Evolutionary conservation across 2,797 vertebrate genomes (phyloP), one percentile per base, ranked within the genome.

Genomic region (Scleropages formosus): DNA sequence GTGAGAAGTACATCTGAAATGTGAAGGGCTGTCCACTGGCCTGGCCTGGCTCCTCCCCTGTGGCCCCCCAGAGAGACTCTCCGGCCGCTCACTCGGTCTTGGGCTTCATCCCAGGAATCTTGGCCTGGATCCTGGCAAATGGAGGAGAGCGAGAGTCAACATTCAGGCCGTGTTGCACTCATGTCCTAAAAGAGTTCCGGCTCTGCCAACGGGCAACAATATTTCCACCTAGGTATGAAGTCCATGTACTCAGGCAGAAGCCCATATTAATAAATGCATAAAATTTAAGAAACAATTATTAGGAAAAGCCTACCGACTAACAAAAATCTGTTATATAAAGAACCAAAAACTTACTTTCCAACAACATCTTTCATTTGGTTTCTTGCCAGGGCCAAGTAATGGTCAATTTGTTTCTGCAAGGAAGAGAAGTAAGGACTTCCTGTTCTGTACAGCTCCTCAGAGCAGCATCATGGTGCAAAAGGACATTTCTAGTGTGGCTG

Each of bases 51-150:
- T 79, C 81, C 82, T 65, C 73, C 70, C 73, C 58, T 63, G 26
- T 27, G 84, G 87, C 86, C 86, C 90, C 85, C 86, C 91, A 89
- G 47, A 76, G 83, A 66, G 56, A 44, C 59, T 77, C 62, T 59
- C 44, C 73, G 78, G 64, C 31, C 75, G 24, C 31, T 75, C 92
- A 98, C 81, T 98, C 96, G 0, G 93, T 49, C 90, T 99, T 99
- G 77, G 93, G 95, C 86, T 98, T 99, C 88, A 97, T 87, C 73
- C 96, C 96, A 0, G 97, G 96, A 73, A 99, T 94, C 89, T 95
- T 97, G 44, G 94, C 95, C 92, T 96, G 95, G 88, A 98, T 89
- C 92, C 97, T 98, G 81, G 24, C 69, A 59, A 4, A 49, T 46
- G 22, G 63, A 51, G 4, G 20, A 86, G 82, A 13, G 31, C 22